Conservation (phyloP, 2,113 vertebrate species). For the Rostratula benghalensis region DNA sequence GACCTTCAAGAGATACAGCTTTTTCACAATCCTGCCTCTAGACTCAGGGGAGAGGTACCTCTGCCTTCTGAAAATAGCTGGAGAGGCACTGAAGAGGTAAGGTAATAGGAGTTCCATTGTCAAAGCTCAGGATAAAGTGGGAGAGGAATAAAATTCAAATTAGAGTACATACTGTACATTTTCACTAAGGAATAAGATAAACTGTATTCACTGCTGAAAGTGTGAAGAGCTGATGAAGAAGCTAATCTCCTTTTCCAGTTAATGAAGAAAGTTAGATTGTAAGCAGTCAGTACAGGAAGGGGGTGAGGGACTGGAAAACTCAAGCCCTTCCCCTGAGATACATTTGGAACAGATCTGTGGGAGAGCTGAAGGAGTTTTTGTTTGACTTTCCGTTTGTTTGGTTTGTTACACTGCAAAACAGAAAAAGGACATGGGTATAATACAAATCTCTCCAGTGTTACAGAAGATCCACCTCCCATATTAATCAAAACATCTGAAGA, state of each 20-base stretch:
- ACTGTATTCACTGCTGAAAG: background rate
- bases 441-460: conserved; percentile 43
- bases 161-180: background rate
- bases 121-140: background rate
- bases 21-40: background rate
- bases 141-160: background rate
- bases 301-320: conserved; percentile 4
- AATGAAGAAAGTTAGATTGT: conserved; percentile 1
- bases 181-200: background rate
- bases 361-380: conserved; percentile 43
- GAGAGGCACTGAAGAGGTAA: background rate
- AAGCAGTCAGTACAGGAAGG: conserved; percentile 21
- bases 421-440: conserved; percentile 11
- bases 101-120: background rate
- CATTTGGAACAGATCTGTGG: conserved; percentile 55
- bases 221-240: background rate
- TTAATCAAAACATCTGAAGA: conserved; percentile 48
- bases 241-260: background rate
- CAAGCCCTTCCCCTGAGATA: conserved; percentile 31
- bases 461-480: conserved; percentile 18
- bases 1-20: background rate
- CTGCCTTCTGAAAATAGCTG: background rate
- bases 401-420: conserved; percentile 13
- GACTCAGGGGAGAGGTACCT: background rate
- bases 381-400: conserved; percentile 42